Base-by-base conservation (phyloP, 2,797 vertebrate species). In the Momotus momota region DNA sequence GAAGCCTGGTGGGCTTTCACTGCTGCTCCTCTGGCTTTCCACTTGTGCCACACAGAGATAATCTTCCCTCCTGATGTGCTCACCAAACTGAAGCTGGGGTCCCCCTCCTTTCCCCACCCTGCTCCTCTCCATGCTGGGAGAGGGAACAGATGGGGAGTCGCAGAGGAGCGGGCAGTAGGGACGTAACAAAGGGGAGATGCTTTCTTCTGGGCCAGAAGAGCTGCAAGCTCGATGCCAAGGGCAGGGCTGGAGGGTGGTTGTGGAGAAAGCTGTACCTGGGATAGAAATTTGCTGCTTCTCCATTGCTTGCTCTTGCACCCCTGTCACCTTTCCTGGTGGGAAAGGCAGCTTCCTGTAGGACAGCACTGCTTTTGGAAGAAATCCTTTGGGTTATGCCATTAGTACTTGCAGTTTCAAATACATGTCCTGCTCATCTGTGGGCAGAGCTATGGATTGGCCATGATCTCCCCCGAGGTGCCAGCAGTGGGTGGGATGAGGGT, bases 391-490 rank as follows among this genome's bases (percentile, higher is more conserved):
- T 23, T 49, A 48, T 65, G 49, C 29, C 54, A 14, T 18, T 75
- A 46, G n/a, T 6, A 29, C 33, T 60, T 78, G 73, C 31, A 26
- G 38, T 2, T 27, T 25, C 6, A 62, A 38, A 27, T 20, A 5
- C 0, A 0, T 13, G 71, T 33, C 27, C 7, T 31, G 33, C 48
- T 70, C 41, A 27, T 45, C 38, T 35, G 21, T 1, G 12, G 62
- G 8, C 81, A 80, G 7, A 33, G 61, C 40, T 66, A 20, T 0
- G 0, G 10, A 71, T 75, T 7, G 31, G 61, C 38, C 60, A 16
- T 0, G 0, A 19, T 29, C 9, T 8, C 27, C 31, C 0, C 0
- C 0, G 10, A 14, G 71, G 54, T 38, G 11, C 27, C 81, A 40
- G 46, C 62, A 35, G 49, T 2, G 2, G 31, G 31, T 52, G 48